Evolutionary conservation across 2,888 invertebrate genomes (phyloP), one percentile per base, ranked within the genome.

Genomic region (Gortyna flavago): DNA sequence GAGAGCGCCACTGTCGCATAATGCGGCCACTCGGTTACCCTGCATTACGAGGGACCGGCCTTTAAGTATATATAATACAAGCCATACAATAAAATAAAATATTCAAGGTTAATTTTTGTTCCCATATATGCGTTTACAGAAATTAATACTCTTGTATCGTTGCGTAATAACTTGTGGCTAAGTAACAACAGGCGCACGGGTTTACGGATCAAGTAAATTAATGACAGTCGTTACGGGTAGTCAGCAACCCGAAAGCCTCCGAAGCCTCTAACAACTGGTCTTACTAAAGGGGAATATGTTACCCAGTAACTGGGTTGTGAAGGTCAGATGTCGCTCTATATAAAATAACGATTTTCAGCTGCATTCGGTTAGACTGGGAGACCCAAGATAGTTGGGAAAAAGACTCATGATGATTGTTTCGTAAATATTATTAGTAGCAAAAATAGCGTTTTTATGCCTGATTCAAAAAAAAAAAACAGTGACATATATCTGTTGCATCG

Each of bases 1-100:
- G 83, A 87, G 89, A 86, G 86, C 81, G 83, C 85, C 64, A 88
- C 87, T 87, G 88, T 85, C 85, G 90, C 91, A 90, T 90, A 90
- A 90, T 90, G 88, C 88, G 82, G 82, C 85, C 87, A 87, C 88
- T 90, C 79, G 81, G 86, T 85, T 85, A 89, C 85, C 85, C 83
- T 81, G 86, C 84, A 84, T 89, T 87, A 86, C 85, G 59, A 66
- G 7, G 38, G 7, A 35, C n/a, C n/a, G n/a, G 16, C 67, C 51
- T 57, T 38, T n/a, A 64, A 75, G 84, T 87, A 84, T 71, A 32
- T n/a, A 84, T 72, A 41, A 71, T 48, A 75, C 70, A 77, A 84
- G 64, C 75, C 72, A 16, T 11, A n/a, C 21, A n/a, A 35, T 25
- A 25, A 18, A 35, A 57, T 51, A 72, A 41, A 25, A 57, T 38